Base-by-base conservation (phyloP, 1,140 invertebrate genomes). In the Rhyacophila brunnea region DNA sequence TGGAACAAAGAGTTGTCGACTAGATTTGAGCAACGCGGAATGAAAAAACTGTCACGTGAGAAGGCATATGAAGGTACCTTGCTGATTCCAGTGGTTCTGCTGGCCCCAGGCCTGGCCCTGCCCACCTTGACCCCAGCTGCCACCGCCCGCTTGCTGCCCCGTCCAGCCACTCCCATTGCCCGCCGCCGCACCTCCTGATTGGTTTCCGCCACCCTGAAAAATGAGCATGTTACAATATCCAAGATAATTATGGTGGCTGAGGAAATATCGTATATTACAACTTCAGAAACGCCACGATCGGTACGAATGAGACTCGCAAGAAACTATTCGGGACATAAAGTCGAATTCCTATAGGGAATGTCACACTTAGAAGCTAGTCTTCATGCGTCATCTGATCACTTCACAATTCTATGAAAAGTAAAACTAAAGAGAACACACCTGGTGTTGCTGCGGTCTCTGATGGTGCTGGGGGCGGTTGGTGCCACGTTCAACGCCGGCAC, bases 91-190 rank as follows among this genome's bases (percentile, higher is more conserved):
- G 3, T 28, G 23, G 23, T 28, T n/a, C n/a, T n/a, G 44, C 13
- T 18, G 44, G 13, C 48, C 47, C 47, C 46, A 49, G 28, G 28
- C 17, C 54, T 58, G 56, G n/a, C 42, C 45, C 18, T 55, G 45
- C 10, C 45, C n/a, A 10, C 28, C 19, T 44, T 20, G 20, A 3
- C 55, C 55, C 47, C 40, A 45, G 7, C 11, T 9, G 11, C 43
- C 19, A 1, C 42, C 15, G 13, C 45, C 45, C 6, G 17, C 34
- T 32, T 32, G 47, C 47, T 32, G 47, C 4, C 28, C 28, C 6
- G 17, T 3, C n/a, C 13, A 28, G 2, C 23, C 47, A 7, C 57
- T 14, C n/a, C 48, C 38, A 10, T 35, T 20, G 28, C 56, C 51
- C 10, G 34, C 23, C 35, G 35, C 42, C 14, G 43, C 34, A n/a